Conservation (phyloP, 2,797 vertebrate genomes). For the Taeniopygia guttata region DNA sequence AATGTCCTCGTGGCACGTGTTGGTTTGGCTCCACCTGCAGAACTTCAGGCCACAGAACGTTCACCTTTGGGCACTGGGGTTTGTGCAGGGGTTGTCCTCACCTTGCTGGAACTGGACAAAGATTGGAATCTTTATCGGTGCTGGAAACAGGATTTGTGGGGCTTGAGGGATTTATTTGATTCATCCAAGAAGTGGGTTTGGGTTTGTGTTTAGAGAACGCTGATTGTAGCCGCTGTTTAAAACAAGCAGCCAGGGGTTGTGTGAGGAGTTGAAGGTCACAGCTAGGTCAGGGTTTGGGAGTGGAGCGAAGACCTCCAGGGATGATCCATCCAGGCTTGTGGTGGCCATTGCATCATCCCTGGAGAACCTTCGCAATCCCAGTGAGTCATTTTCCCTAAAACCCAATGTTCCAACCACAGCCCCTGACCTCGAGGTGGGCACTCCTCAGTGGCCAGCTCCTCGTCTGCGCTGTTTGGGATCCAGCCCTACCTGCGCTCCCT, state of each 20-base stretch:
- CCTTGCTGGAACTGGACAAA: not conserved
- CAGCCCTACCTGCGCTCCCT: not conserved
- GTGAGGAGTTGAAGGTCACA: not conserved
- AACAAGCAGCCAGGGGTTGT: not conserved
- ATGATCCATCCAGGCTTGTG: not conserved
- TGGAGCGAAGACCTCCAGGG: not conserved
- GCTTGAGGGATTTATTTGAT: not conserved
- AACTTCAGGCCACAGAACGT: fast-evolving
- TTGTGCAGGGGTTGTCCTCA: not conserved
- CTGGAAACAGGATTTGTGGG: not conserved
- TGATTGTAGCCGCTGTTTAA: fast-evolving
- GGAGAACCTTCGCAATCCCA: not conserved
- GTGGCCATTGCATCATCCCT: not conserved
- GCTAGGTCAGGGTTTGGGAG: not conserved
- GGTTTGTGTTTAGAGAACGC: not conserved
- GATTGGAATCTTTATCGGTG: not conserved
- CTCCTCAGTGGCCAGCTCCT: not conserved
- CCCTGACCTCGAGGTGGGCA: not conserved
- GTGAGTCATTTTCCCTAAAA: not conserved
- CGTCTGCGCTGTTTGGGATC: fast-evolving
- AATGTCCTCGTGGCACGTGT: fast-evolving
- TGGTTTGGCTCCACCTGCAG: not conserved
- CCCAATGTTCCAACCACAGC: not conserved
- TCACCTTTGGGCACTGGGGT: not conserved
- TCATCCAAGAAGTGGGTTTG: not conserved